These are phyloP conservation scores for Gandaritis pyraliata DNA, from an alignment of 2,888 invertebrate species.

Conservation along the genomic window DNA sequence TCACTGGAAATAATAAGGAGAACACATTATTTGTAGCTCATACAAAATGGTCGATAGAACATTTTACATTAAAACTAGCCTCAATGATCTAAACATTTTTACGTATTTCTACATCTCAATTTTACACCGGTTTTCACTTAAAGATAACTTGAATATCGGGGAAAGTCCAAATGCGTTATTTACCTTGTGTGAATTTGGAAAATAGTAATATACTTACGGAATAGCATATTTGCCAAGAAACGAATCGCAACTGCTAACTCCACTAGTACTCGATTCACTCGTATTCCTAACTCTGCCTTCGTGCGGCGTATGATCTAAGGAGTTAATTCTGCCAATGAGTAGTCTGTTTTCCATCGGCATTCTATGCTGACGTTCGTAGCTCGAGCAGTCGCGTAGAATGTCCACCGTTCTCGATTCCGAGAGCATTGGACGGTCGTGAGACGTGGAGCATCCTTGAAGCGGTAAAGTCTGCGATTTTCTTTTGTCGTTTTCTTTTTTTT, in stretches of 20 bases:
- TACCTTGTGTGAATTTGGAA: not conserved
- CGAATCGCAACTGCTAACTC: constrained; percentile 92
- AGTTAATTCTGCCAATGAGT: constrained; percentile 69
- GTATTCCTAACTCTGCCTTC: constrained; percentile 78
- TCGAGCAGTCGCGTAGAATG: constrained; percentile 73
- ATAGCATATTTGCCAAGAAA: constrained; percentile 85
- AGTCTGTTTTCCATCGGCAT: constrained; percentile 62
- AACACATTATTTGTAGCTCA: not conserved
- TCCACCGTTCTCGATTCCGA: constrained; percentile 89
- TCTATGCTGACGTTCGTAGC: constrained; percentile 63
- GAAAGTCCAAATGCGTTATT: no score
- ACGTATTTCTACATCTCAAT: no score
- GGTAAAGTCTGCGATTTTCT: constrained; percentile 85
- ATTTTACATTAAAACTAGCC: not conserved
- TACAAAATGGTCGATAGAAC: not conserved
- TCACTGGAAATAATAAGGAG: constrained; percentile 78
- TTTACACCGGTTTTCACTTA: no score
- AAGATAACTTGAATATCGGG: no score
- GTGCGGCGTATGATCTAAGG: constrained; percentile 69
- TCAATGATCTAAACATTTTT: no score
- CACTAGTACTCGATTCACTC: constrained; percentile 92
- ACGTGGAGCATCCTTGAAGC: constrained; percentile 74
- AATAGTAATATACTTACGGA: constrained; percentile 69
- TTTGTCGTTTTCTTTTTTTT: constrained; percentile 63
- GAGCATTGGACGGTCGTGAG: constrained; percentile 87